Base-by-base conservation (phyloP, 2,113 vertebrate species). In the Lepisosteus osseus region DNA sequence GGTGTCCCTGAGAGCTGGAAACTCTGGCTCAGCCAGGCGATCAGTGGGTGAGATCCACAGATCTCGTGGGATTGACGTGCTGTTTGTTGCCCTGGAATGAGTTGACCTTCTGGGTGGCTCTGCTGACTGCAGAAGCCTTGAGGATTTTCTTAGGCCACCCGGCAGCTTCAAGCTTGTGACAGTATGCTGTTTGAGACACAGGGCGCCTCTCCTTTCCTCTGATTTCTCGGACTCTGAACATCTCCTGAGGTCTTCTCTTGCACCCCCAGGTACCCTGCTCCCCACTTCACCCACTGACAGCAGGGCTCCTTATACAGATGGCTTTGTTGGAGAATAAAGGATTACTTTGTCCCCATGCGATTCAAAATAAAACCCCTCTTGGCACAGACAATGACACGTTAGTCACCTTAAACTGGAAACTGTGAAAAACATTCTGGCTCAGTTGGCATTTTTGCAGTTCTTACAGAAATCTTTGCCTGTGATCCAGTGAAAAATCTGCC, bases 61-160 rank as follows among this genome's bases (percentile, higher is more conserved):
- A 57, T 14, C 71, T 44, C 55, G 42, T 44, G 62, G 69, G 74
- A 78, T 72, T 82, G 72, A 80, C 74, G 69, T 56, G 74, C 70
- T 80, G 69, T 69, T 80, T 73, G 72, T 84, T 77, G 61, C 67
- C 64, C 47, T 54, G 61, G 61, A 17, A 47, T 69, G 72, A 74
- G 72, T 62, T 64, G 68, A 57, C 62, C 51, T 68, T 78, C 72
- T 65, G 68, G 72, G 11, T 66, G 3, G 61, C 61, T 54, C 44
- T 42, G 66, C 68, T 77, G 67, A 72, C 72, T 68, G 71, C 61
- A 71, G 61, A 65, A 67, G 69, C 74, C 76, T 71, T 47, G 66
- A 70, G 68, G 67, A 77, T 42, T 80, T 83, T 76, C 67, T 75
- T 80, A 29, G 29, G 29, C 77, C 78, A 77, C 77, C 15, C 47